Conservation (phyloP, 2,888 invertebrate species). For the Oscheius sp. region DNA sequence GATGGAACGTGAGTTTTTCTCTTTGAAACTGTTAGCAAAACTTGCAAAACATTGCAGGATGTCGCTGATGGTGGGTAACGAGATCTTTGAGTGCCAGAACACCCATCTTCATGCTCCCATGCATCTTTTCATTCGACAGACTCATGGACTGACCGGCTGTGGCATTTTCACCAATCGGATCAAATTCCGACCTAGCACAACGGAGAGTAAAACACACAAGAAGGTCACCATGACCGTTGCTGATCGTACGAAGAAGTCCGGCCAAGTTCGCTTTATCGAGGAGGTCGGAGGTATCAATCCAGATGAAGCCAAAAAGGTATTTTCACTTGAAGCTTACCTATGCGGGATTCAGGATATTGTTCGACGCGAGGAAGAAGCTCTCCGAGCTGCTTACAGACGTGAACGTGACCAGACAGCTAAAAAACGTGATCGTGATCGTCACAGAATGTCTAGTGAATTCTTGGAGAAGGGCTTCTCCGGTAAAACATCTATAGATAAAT, state of each 20-base stretch:
- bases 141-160: slow-evolving; percentile 83
- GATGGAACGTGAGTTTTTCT: slow-evolving; percentile 80
- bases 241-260: slow-evolving; percentile 91
- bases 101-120: slow-evolving; percentile 77
- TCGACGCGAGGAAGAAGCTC: slow-evolving; percentile 94
- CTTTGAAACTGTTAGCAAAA: background rate
- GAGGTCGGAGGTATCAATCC: slow-evolving; percentile 90
- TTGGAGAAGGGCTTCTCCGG: slow-evolving; percentile 28
- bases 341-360: slow-evolving; percentile 52
- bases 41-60: slow-evolving; percentile 78
- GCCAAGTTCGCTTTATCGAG: slow-evolving; percentile 93
- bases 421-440: background rate
- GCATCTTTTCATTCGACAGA: slow-evolving; percentile 88
- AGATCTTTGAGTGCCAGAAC: slow-evolving; percentile 91
- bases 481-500: background rate
- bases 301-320: slow-evolving; percentile 81
- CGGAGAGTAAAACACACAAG: slow-evolving; percentile 97
- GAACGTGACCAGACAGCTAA: slow-evolving; percentile 31
- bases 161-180: slow-evolving; percentile 95
- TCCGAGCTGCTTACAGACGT: slow-evolving; percentile 86
- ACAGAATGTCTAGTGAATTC: slow-evolving; percentile 26
- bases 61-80: slow-evolving; percentile 94
- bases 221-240: slow-evolving; percentile 94
- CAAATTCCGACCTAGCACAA: slow-evolving; percentile 96
- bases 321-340: too few relatives aligned